A percentile compares a stretch with the other conserved stretches of the same genome.
These are phyloP conservation scores for Megaleporinus macrocephalus DNA, from an alignment of 2,113 vertebrate species.

Conservation along the genomic window DNA sequence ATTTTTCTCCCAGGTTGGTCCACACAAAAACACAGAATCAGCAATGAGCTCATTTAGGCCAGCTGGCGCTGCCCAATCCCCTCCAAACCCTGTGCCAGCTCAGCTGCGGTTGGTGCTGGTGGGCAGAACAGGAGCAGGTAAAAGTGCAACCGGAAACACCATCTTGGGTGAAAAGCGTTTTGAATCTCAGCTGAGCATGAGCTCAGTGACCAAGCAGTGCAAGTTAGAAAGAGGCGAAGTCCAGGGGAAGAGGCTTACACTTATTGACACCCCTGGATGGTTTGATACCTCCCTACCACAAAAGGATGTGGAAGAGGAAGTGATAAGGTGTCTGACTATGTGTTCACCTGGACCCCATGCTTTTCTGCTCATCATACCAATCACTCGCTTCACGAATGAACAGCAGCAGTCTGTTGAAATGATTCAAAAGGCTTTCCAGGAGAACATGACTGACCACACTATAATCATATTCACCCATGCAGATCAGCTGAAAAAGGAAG, in stretches of 20 bases:
- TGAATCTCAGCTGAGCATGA: conserved; percentile 16
- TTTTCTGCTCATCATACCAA: conserved; percentile 44
- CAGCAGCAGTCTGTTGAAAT: conserved; percentile 18
- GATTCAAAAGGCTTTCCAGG: conserved; percentile 29
- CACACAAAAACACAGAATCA: not conserved
- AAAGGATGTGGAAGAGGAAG: not conserved
- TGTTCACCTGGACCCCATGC: conserved; percentile 53
- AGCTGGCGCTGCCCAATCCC: too few relatives aligned
- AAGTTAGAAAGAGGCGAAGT: conserved; percentile 5
- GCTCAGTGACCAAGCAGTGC: conserved; percentile 47
- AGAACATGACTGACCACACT: conserved; percentile 27
- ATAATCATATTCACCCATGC: conserved; percentile 53
- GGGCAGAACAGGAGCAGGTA: conserved; percentile 53
- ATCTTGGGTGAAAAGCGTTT: conserved; percentile 42
- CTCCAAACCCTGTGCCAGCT: not conserved
- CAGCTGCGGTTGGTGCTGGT: conserved; percentile 37
- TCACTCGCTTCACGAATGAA: conserved; percentile 45
- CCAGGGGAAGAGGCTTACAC: not conserved
- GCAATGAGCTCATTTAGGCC: not conserved
- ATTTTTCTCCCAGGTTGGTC: not conserved
- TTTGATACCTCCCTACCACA: conserved; percentile 31
- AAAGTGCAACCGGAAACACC: conserved; percentile 55
- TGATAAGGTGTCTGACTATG: conserved; percentile 27
- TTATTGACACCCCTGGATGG: conserved; percentile 54
- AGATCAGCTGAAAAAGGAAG: conserved; percentile 33